These are phyloP conservation scores for Limonius californicus DNA, from an alignment of 1,140 invertebrate species.

Conservation along the genomic window DNA sequence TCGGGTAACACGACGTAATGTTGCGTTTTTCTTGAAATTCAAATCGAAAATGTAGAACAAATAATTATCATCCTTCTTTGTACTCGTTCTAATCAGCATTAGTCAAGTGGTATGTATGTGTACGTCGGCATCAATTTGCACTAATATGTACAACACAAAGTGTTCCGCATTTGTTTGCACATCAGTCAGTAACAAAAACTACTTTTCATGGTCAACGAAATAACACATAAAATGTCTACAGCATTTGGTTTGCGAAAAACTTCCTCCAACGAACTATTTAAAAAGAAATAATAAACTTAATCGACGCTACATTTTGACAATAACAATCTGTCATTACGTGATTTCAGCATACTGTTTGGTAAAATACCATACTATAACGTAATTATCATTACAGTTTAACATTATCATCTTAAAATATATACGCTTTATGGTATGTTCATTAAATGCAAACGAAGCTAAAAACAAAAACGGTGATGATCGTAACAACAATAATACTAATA, in stretches of 20 bases:
- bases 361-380: slow-evolving; percentile 47
- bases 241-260: background rate
- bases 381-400: slow-evolving; percentile 45
- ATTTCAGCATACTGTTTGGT: slow-evolving; percentile 37
- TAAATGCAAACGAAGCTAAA: background rate
- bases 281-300: background rate
- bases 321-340: slow-evolving; percentile 20
- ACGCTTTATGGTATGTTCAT: background rate
- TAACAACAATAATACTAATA: no score
- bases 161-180: no score
- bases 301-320: background rate
- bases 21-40: background rate
- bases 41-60: background rate
- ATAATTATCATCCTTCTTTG: no score
- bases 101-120: background rate
- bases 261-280: background rate
- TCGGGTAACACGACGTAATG: background rate
- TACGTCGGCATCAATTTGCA: background rate
- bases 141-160: background rate
- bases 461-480: background rate
- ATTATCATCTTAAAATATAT: slow-evolving; percentile 21
- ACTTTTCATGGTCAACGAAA: slow-evolving; percentile 8
- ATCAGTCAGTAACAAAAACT: no score
- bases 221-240: background rate
- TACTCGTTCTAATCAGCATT: background rate